Base-by-base conservation (phyloP, 2,888 invertebrate genomes). In the Pyrrhosoma nymphula region DNA sequence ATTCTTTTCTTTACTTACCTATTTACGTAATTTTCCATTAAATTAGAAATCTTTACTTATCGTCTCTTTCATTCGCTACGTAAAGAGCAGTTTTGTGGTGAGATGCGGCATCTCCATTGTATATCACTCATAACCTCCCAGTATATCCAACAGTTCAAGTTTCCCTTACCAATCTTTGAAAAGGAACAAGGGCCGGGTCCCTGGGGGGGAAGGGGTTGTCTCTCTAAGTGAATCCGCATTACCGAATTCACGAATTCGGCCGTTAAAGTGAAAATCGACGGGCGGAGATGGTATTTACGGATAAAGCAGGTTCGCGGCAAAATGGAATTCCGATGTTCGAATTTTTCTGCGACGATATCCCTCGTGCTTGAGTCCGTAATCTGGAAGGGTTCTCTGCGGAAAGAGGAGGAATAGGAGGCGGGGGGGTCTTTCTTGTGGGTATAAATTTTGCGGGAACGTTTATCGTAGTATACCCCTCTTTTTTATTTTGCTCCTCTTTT, bases 371-470 rank as follows among this genome's bases (percentile, higher is more conserved):
- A 26, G 69, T n/a, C 69, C 69, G n/a, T 26, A n/a, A 69, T 69
- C 26, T n/a, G n/a, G 69, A 69, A 69, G 69, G 69, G n/a, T 26
- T 26, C 0, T 20, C 26, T 23, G 69, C 6, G 8, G n/a, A n/a
- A n/a, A 12, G 60, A 60, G 60, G 60, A 20, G 60, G 47, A 47
- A 47, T 47, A 8, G 16, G 16, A 60, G 60, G 16, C 3, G n/a
- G n/a, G 69, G 26, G 60, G 60, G 60, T 60, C 60, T 69, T 69
- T 69, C 69, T 26, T 26, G 69, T 26, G 69, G 69, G 26, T 10
- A 69, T 69, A 69, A 69, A 69, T 69, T 69, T 69, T 69, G 69
- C 69, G 69, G 69, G 69, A 69, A n/a, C 69, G n/a, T 69, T 69
- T 69, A 69, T n/a, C 69, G 69, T 69, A n/a, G 26, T 26, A 2